Percentiles rank a stretch among this genome's conserved stretches.
These are phyloP conservation scores for Drosophila lowei DNA, from an alignment of 1,140 invertebrate genomes.

Conservation along the genomic window DNA sequence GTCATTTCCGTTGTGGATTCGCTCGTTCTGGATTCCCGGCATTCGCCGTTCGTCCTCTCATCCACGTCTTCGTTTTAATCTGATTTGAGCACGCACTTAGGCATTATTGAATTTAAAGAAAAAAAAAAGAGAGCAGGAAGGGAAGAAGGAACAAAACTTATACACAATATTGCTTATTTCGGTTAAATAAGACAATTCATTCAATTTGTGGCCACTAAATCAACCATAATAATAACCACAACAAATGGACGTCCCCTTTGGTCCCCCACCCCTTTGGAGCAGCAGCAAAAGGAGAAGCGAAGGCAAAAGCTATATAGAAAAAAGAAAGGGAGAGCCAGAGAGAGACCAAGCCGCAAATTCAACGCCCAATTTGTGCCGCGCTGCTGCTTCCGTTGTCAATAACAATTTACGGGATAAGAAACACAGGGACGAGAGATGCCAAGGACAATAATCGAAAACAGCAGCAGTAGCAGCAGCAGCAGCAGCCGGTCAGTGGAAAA, in stretches of 20 bases:
- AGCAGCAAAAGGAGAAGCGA: conserved; percentile 16
- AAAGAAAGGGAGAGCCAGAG: conserved; percentile 34
- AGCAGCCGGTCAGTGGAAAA: conserved; percentile 76
- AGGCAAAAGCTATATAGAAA: conserved; percentile 33
- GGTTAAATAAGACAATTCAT: conserved; percentile 81
- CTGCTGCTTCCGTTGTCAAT: conserved; percentile 80
- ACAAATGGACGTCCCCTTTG: conserved; percentile 62
- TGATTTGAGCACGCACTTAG: conserved; percentile 75
- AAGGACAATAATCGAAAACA: conserved; percentile 79
- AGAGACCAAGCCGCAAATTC: conserved; percentile 73
- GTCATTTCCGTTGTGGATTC: conserved; percentile 57
- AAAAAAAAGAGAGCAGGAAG: neutral
- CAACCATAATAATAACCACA: conserved; percentile 81
- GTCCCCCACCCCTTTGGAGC: neutral
- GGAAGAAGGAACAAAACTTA: conserved; percentile 17
- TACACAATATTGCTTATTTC: conserved; percentile 68
- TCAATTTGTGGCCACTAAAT: conserved; percentile 81
- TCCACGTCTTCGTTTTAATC: conserved; percentile 63
- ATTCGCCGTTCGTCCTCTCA: neutral
- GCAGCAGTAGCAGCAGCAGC: conserved; percentile 63
- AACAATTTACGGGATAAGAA: conserved; percentile 77
- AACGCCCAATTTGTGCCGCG: conserved; percentile 79
- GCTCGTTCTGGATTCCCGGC: conserved; percentile 1
- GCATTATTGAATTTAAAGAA: conserved; percentile 73
- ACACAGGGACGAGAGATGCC: conserved; percentile 42